Base-by-base conservation (phyloP, 35 echinoderm and acorn worm genomes). In the Lytechinus variegatus region DNA sequence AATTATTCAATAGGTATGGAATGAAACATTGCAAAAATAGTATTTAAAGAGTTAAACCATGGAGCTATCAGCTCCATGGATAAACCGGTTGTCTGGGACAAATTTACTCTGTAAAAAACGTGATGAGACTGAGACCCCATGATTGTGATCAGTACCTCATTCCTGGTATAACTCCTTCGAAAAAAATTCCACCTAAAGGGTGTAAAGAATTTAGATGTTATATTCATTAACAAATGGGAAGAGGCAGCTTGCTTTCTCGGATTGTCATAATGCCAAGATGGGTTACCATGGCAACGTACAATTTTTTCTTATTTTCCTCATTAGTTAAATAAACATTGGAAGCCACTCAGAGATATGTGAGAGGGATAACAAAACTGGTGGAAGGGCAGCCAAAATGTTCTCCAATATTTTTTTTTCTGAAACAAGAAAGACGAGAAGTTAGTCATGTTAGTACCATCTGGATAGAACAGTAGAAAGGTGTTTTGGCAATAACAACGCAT, bases 261-360 rank as follows among this genome's bases (percentile, higher is more conserved):
- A n/a, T 79, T 79, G 66, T 79, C 66, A 79, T 24, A 79, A 79
- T n/a, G 66, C 66, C 66, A 79, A 79, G 5, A n/a, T 79, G 21
- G 19, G 66, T 79, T 79, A 7, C 12, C 19, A 79, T 79, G 66
- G 19, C 14, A 0, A 79, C 66, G 4, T 16, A 79, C 66, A 8
- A 79, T 79, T 79, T 79, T 79, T 24, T 79, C 21, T n/a, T 79
- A 4, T 16, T 79, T n/a, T 79, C 6, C 66, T 79, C 66, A 79
- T 79, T 79, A 79, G n/a, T 19, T 79, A 79, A 79, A 79, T 24
- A 79, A 79, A 79, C 66, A 79, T 79, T 79, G 66, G 66, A 79
- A 24, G 66, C 66, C 66, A 21, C 66, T 79, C 66, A 79, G 66
- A 79, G 66, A 79, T 79, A 24, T 24, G n/a, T 24, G 21, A 24